Evolutionary conservation across 2,888 invertebrate species (phyloP).

Genomic region (Rotaria magnacalcarata): DNA sequence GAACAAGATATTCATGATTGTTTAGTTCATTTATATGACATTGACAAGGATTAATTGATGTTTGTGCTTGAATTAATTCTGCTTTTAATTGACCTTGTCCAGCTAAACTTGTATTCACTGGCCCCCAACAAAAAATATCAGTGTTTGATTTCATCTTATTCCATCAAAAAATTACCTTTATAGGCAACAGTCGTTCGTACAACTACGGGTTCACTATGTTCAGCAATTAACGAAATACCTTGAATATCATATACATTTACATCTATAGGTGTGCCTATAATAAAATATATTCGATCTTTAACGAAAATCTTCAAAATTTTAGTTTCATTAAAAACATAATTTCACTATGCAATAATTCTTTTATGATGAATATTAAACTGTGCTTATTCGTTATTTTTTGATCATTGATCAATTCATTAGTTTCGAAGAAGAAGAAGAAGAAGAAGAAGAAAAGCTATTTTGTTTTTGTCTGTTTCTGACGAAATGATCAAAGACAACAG

Average conservation of each 20-base stretch:
- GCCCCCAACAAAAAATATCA: neutral
- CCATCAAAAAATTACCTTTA: neutral
- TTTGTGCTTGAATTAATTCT: slow-evolving; percentile 79
- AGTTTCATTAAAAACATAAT: too few species aligned
- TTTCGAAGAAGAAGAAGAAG: neutral
- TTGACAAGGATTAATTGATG: slow-evolving; percentile 76
- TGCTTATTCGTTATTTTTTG: too few species aligned
- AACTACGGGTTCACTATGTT: neutral
- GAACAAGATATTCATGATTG: slow-evolving; percentile 76
- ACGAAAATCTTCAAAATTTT: too few species aligned
- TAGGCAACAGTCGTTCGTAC: neutral
- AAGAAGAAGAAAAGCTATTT: neutral
- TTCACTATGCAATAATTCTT: too few species aligned
- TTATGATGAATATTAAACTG: too few species aligned
- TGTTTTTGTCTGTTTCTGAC: neutral
- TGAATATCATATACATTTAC: neutral
- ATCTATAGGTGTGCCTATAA: neutral
- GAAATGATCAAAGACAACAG: neutral
- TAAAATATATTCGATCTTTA: neutral
- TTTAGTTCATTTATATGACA: slow-evolving; percentile 49
- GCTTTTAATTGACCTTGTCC: slow-evolving; percentile 90
- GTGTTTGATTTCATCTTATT: too few species aligned
- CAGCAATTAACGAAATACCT: neutral
- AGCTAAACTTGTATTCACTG: slow-evolving; percentile 90
- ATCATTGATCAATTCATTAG: slow-evolving; percentile 8